These are phyloP conservation scores for Drosophila infuscata DNA, from an alignment of 2,888 invertebrate genomes.

Conservation along the genomic window DNA sequence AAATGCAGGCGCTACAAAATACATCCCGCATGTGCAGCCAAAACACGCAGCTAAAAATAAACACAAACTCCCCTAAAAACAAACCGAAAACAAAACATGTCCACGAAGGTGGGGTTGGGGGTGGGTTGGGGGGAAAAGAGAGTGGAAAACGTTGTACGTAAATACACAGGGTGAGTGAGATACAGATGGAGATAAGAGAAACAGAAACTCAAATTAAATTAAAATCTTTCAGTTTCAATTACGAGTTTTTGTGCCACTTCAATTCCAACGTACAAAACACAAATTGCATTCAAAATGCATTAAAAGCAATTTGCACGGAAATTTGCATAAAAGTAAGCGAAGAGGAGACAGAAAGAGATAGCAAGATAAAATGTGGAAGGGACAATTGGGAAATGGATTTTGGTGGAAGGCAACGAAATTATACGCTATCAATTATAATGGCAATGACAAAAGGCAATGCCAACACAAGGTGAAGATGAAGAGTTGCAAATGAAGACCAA, in stretches of 20 bases:
- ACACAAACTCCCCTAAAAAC: constrained; percentile 44
- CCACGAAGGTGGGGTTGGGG: not conserved
- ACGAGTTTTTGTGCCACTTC: constrained; percentile 81
- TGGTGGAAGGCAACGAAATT: constrained; percentile 67
- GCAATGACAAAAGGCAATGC: constrained; percentile 79
- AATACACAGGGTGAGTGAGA: constrained; percentile 22
- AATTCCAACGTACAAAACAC: constrained; percentile 79
- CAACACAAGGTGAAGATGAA: constrained; percentile 65
- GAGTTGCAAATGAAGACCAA: constrained; percentile 39
- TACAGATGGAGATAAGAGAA: constrained; percentile 67
- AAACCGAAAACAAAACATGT: constrained; percentile 34
- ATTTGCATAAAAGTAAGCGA: constrained; percentile 74
- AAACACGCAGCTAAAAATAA: constrained; percentile 58
- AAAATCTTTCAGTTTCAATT: constrained; percentile 81
- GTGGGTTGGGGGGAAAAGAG: not conserved
- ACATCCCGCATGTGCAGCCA: constrained; percentile 61
- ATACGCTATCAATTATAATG: constrained; percentile 81
- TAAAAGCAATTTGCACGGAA: constrained; percentile 81
- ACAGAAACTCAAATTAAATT: constrained; percentile 80
- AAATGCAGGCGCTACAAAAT: constrained; percentile 51
- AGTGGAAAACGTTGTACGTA: not conserved
- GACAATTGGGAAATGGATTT: constrained; percentile 41
- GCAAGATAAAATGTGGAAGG: constrained; percentile 5
- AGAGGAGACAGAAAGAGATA: constrained; percentile 33
- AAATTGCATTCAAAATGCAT: constrained; percentile 82